Conservation (phyloP, 2,797 vertebrate species). For the Sebastes hopkinsi region DNA sequence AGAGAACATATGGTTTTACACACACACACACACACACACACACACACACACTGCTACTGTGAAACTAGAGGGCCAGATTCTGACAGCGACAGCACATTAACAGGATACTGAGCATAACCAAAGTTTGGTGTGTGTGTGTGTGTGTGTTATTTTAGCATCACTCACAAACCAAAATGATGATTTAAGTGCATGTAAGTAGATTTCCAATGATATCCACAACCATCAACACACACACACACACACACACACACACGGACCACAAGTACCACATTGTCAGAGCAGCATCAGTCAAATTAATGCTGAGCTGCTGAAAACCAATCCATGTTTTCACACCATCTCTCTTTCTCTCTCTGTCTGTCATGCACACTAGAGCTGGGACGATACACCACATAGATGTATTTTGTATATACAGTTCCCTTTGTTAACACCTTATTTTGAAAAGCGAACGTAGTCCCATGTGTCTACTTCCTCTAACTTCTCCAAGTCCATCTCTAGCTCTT, state of each 20-base stretch:
- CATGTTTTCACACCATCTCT: slow-evolving; percentile 25
- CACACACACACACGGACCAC: slow-evolving; percentile 30
- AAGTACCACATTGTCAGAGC: slow-evolving; percentile 51
- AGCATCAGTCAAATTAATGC: slow-evolving; percentile 63
- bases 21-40: slow-evolving; percentile 26
- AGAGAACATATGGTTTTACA: slow-evolving; percentile 5
- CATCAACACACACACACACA: background rate
- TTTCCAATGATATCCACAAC: slow-evolving; percentile 38
- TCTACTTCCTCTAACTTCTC: too few species aligned
- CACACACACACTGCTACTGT: slow-evolving; percentile 3
- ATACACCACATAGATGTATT: too few species aligned
- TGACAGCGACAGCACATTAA: slow-evolving; percentile 31
- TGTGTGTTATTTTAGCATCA: slow-evolving; percentile 49
- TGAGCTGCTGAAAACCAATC: slow-evolving; percentile 61
- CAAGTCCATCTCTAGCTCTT: too few species aligned
- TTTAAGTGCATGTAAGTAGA: slow-evolving; percentile 62
- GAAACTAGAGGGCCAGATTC: slow-evolving; percentile 11
- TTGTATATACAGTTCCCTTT: too few species aligned
- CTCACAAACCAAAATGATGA: slow-evolving; percentile 55
- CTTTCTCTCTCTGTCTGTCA: background rate
- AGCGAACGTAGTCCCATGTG: too few species aligned
- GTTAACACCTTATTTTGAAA: too few species aligned
- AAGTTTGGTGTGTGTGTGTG: slow-evolving; percentile 4
- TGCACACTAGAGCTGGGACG: too few species aligned
- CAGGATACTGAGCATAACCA: slow-evolving; percentile 2